Evolutionary conservation across 2,113 vertebrate species (phyloP).

Genomic region (Corynorhinus townsendii): DNA sequence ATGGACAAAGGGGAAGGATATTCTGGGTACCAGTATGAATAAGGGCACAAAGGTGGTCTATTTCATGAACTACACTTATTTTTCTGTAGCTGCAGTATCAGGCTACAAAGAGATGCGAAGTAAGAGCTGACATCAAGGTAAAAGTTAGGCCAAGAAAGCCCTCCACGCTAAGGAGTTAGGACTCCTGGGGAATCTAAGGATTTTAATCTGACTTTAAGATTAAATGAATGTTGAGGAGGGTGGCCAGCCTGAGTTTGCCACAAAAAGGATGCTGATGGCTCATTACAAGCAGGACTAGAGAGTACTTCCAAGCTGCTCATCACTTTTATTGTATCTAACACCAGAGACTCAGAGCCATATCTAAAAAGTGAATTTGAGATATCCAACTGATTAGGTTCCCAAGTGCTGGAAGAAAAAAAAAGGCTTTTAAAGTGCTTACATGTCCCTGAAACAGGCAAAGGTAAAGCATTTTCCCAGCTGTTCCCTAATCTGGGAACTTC

Average conservation of each 20-base stretch:
- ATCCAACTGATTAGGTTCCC: not conserved
- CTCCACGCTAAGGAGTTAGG: not conserved
- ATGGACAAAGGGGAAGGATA: not conserved
- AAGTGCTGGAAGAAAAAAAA: not conserved
- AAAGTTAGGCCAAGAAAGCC: not conserved
- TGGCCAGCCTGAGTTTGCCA: not conserved
- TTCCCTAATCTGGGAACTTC: not conserved
- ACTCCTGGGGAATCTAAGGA: not conserved
- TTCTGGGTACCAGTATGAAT: not conserved
- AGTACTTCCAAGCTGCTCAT: not conserved
- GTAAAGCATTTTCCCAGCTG: not conserved
- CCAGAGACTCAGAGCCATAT: not conserved
- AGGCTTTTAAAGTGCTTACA: not conserved
- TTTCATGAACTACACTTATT: not conserved
- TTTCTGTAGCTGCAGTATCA: not conserved
- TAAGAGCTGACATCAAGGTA: not conserved
- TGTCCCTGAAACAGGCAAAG: not conserved
- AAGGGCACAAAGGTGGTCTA: not conserved
- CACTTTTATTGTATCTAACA: constrained; percentile 2
- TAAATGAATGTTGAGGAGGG: not conserved
- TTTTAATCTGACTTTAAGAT: not conserved
- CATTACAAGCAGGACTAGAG: not conserved
- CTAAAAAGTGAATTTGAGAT: constrained; percentile 35
- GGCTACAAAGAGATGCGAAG: not conserved
- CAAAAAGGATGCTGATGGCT: not conserved